Percentiles rank a stretch among this genome's conserved stretches.
Conservation (phyloP, 35 echinoderm and acorn worm species). For the Ophiothrix spiculata region DNA sequence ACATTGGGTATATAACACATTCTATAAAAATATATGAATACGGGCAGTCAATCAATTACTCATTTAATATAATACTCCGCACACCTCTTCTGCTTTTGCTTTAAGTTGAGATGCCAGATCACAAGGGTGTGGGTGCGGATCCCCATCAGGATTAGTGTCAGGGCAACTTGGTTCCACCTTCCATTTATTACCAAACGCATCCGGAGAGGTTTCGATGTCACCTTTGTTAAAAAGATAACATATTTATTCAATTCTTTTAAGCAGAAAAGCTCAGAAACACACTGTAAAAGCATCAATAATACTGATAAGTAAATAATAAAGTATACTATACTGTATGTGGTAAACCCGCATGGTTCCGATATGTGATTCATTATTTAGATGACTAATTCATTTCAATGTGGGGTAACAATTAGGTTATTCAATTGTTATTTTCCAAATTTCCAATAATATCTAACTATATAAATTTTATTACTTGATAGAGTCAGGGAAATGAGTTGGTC, state of each 20-base stretch:
- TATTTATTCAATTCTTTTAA: not conserved
- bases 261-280: not conserved
- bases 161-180: slow-evolving; percentile 53
- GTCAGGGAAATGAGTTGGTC: too few species aligned
- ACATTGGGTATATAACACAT: too few species aligned
- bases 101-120: not conserved
- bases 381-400: not conserved
- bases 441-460: too few species aligned
- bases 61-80: too few species aligned
- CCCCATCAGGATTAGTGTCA: slow-evolving; percentile 28
- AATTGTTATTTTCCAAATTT: too few species aligned
- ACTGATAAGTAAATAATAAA: not conserved
- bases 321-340: not conserved
- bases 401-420: not conserved
- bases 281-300: not conserved
- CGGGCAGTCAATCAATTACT: too few species aligned
- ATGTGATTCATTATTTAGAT: not conserved
- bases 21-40: too few species aligned
- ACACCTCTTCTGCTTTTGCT: not conserved
- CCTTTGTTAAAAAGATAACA: slow-evolving; percentile 24
- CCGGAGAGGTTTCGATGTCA: slow-evolving; percentile 61
- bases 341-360: not conserved
- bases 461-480: too few species aligned
- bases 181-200: slow-evolving; percentile 91
- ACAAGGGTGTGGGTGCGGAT: not conserved